These are phyloP conservation scores for Coremacera marginata DNA, from an alignment of 2,888 invertebrate genomes.

Conservation along the genomic window DNA sequence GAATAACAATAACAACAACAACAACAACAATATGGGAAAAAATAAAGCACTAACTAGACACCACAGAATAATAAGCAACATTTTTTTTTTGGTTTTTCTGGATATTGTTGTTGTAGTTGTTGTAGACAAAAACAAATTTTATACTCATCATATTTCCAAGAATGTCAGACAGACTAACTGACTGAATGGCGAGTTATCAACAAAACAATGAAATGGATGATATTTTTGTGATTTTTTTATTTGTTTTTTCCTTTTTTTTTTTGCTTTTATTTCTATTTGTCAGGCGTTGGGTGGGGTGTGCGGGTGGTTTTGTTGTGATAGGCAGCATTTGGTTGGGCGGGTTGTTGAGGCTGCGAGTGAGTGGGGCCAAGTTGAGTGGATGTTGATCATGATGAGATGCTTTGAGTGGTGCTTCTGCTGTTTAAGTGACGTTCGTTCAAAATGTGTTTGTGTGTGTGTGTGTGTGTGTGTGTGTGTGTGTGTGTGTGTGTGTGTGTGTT, in stretches of 20 bases:
- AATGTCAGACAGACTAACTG: neutral
- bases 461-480: constrained; percentile 27
- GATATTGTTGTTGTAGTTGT: neutral
- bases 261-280: neutral
- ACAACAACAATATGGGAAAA: neutral
- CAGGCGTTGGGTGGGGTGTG: neutral
- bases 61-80: neutral
- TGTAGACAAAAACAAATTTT: neutral
- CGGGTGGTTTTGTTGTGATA: neutral
- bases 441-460: neutral
- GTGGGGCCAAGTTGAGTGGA: neutral
- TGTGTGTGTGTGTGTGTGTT: neutral
- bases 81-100: constrained; percentile 11
- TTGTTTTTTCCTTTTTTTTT: too few relatives aligned
- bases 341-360: neutral
- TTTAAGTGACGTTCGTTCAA: neutral
- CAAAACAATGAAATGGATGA: constrained; percentile 10
- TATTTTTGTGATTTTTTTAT: constrained; percentile 17
- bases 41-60: constrained; percentile 45
- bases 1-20: neutral
- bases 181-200: constrained; percentile 14
- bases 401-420: neutral
- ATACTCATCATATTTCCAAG: constrained; percentile 29
- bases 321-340: neutral
- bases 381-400: neutral